A percentile compares a stretch with the other conserved stretches of the same genome.
These are phyloP conservation scores for Phrynocephalus versicolor DNA, from an alignment of 2,113 vertebrate genomes.

Conservation along the genomic window DNA sequence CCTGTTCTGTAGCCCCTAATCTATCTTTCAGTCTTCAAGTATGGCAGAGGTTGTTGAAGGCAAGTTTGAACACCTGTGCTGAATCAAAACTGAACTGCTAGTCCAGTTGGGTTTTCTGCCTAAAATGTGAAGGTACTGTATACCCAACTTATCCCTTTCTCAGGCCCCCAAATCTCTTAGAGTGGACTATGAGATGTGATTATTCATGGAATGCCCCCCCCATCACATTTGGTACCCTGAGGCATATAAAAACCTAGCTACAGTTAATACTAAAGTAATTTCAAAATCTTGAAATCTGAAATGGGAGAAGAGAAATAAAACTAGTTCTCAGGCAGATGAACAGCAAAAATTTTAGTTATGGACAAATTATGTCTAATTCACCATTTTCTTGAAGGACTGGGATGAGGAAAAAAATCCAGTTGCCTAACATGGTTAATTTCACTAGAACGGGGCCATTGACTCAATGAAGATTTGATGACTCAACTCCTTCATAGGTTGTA, in stretches of 20 bases:
- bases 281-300: neutral
- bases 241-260: too few relatives aligned
- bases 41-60: too few relatives aligned
- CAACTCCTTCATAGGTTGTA: too few relatives aligned
- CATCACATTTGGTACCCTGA: too few relatives aligned
- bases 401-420: too few relatives aligned
- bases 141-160: neutral
- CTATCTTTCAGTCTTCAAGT: neutral
- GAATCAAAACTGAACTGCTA: too few relatives aligned
- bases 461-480: too few relatives aligned
- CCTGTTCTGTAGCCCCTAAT: neutral
- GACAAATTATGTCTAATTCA: neutral
- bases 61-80: too few relatives aligned
- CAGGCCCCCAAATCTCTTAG: neutral
- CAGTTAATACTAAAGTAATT: neutral
- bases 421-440: too few relatives aligned
- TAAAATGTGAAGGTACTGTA: neutral
- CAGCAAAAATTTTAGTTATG: neutral
- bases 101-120: neutral
- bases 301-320: neutral
- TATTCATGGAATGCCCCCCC: neutral
- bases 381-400: neutral
- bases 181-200: neutral
- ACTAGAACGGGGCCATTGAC: too few relatives aligned
- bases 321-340: neutral